Evolutionary conservation across 64 coral and sea anemone species (phyloP).

Genomic region (Cladopsammia gracilis): DNA sequence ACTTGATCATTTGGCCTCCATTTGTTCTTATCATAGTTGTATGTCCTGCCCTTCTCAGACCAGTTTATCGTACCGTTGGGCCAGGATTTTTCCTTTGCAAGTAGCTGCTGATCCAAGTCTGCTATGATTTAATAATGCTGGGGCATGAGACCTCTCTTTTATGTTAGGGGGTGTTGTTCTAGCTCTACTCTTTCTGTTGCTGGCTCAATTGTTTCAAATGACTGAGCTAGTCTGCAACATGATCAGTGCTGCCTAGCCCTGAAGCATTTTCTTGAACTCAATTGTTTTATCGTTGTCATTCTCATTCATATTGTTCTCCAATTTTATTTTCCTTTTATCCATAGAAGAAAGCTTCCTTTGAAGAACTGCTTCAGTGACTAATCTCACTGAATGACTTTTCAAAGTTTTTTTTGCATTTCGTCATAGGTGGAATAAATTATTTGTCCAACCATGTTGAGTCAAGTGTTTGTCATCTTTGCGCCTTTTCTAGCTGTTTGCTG

Average conservation of each 20-base stretch:
- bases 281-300: conserved; percentile 4
- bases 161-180: not conserved
- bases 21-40: conserved; percentile 20
- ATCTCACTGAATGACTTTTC: conserved; percentile 7
- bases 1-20: conserved; percentile 45
- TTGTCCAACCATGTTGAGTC: conserved; percentile 30
- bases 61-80: conserved; percentile 6
- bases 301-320: conserved; percentile 4
- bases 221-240: conserved; percentile 8
- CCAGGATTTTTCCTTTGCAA: not conserved
- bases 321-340: conserved; percentile 35
- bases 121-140: conserved; percentile 32
- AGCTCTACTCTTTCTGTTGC: conserved; percentile 25
- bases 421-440: conserved; percentile 58
- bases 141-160: conserved; percentile 17
- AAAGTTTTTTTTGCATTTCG: conserved; percentile 63
- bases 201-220: conserved; percentile 30
- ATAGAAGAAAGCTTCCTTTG: conserved; percentile 60
- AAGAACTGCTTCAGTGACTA: conserved; percentile 31
- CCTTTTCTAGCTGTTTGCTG: not conserved
- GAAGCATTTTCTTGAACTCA: conserved; percentile 16
- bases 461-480: conserved; percentile 29
- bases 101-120: conserved; percentile 21
- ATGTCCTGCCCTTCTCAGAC: conserved; percentile 10
- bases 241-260: conserved; percentile 23